phyloP scores from a whole-genome alignment of 2,113 vertebrate species.

The Atlantisia rogersi region DNA sequence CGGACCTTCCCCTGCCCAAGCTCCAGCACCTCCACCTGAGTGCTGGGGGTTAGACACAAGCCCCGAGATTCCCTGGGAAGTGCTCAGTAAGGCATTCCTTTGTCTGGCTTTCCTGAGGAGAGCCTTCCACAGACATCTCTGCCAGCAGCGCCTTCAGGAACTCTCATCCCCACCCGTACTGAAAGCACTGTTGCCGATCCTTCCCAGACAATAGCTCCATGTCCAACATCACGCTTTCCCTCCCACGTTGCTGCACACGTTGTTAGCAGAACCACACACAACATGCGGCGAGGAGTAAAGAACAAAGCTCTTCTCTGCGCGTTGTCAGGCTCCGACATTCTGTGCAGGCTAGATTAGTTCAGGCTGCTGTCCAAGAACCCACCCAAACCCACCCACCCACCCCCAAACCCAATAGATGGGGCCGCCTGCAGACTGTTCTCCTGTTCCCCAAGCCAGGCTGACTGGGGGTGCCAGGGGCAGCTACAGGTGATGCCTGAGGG shows the following conservation, averaged over 20 bases:
- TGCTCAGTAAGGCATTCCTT: accelerated
- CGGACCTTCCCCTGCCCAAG: background rate
- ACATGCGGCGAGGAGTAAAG: background rate
- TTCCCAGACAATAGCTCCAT: too few relatives aligned
- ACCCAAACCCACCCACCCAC: too few relatives aligned
- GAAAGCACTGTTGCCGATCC: background rate
- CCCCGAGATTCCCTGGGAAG: background rate
- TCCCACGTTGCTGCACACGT: background rate
- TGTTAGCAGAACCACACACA: background rate
- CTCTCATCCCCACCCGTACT: background rate
- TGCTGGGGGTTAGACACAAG: background rate
- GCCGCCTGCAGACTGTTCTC: background rate
- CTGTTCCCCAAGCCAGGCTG: too few relatives aligned
- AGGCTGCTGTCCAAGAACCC: background rate
- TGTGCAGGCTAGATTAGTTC: background rate
- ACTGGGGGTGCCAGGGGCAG: too few relatives aligned
- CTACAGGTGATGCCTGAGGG: too few relatives aligned
- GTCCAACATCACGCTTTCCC: background rate
- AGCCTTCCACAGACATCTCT: background rate
- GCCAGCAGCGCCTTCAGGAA: too few relatives aligned
- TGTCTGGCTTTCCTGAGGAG: too few relatives aligned
- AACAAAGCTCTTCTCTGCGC: background rate
- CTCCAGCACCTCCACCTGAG: background rate
- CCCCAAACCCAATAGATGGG: background rate
- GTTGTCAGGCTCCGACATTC: background rate